Evolutionary conservation across 2,888 invertebrate genomes (phyloP).

Genomic region (Lingula anatina): DNA sequence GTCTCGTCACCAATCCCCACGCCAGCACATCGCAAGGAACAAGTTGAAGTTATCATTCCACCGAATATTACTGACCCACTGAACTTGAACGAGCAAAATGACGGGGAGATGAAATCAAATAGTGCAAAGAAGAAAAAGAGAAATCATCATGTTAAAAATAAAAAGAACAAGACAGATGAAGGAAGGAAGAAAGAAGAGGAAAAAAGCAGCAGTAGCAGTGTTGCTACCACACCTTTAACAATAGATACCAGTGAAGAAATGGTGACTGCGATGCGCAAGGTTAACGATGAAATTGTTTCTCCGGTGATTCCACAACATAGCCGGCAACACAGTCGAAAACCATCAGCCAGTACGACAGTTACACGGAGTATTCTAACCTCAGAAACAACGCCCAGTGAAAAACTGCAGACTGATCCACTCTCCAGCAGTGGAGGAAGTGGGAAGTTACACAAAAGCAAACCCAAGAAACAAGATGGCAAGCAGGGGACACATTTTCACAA

Average conservation of each 20-base stretch:
- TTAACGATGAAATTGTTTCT: constrained; percentile 32
- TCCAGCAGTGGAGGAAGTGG: too few species aligned
- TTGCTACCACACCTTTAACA: neutral
- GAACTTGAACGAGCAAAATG: constrained; percentile 61
- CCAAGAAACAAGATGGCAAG: constrained; percentile 4
- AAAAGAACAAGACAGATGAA: constrained; percentile 11
- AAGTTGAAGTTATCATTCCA: constrained; percentile 86
- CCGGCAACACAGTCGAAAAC: constrained; percentile 26
- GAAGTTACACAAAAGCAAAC: too few species aligned
- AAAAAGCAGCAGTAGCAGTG: neutral
- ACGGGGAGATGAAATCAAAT: constrained; percentile 19
- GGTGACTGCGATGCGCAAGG: neutral
- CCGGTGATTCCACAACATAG: constrained; percentile 37
- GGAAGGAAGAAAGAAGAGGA: neutral
- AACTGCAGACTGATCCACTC: neutral
- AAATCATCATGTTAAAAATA: too few species aligned
- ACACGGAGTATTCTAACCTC: constrained; percentile 13
- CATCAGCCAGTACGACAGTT: constrained; percentile 29
- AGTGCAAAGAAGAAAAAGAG: constrained; percentile 17
- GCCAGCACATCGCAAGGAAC: too few species aligned
- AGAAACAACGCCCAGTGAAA: neutral
- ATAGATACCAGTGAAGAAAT: neutral
- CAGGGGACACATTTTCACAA: too few species aligned
- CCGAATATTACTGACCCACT: constrained; percentile 88
- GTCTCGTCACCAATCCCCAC: constrained; percentile 85